phyloP scores from a whole-genome alignment of 2,888 invertebrate genomes.

The Callosobruchus maculatus region DNA sequence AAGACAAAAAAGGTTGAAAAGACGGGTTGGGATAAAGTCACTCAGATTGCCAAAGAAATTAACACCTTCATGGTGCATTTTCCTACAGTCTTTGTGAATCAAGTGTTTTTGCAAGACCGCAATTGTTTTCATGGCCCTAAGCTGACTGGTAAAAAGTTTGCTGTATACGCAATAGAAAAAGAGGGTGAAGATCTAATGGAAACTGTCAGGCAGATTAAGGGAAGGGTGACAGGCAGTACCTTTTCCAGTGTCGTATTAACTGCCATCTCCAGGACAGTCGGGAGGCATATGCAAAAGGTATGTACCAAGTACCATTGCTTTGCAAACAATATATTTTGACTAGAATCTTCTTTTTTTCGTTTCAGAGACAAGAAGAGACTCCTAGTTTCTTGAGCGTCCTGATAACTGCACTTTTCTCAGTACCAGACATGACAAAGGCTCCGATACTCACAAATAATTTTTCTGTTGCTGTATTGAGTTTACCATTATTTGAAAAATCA shows the following conservation, averaged over 20 bases:
- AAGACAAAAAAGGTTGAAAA: not conserved
- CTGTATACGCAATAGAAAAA: not conserved
- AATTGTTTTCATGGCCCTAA: not conserved
- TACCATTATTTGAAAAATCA: not conserved
- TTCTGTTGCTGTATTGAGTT: not conserved
- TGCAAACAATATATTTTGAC: no score
- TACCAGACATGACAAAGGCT: not conserved
- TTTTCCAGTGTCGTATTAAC: not conserved
- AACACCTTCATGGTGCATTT: not conserved
- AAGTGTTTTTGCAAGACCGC: not conserved
- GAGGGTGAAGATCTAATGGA: not conserved
- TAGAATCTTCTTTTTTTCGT: not conserved
- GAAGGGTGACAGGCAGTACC: not conserved
- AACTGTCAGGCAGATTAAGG: not conserved
- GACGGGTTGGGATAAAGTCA: not conserved
- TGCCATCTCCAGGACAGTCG: not conserved
- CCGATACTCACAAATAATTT: not conserved
- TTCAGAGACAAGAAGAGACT: not conserved
- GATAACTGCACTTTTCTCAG: not conserved
- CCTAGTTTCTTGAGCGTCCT: not conserved
- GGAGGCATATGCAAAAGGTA: not conserved
- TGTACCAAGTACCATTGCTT: no score
- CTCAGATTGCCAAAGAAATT: not conserved
- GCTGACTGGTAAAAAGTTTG: not conserved
- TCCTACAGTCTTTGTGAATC: not conserved